Evolutionary conservation across 2,888 invertebrate species (phyloP), one percentile per base, ranked within the genome.

Genomic region (Nemurella pictetii): DNA sequence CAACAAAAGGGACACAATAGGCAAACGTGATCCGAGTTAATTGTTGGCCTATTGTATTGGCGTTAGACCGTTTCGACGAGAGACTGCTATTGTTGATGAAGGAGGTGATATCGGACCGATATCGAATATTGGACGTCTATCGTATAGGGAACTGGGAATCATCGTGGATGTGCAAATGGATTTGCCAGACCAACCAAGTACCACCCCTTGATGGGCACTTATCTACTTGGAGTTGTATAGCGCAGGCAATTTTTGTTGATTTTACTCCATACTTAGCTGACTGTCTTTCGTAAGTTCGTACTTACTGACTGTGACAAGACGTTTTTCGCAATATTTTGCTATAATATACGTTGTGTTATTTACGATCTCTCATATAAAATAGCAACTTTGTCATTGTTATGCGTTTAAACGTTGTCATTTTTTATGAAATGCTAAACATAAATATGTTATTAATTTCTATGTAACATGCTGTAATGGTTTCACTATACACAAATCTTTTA

Each of bases 1-100:
- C 75, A 80, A 80, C 36, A 80, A 80, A 32, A 75, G 28, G 27
- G 80, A 36, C 32, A 35, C 80, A 81, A 81, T 81, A 26, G 80
- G 12, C 26, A 35, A 36, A 30, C 80, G 80, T 35, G 80, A 32
- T 81, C 15, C 29, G 80, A 35, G 80, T 36, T 81, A 81, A 81
- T 81, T 81, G 80, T 36, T 35, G 2, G 1, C 7, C 80, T n/a
- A 36, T 81, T 81, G 80, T 81, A n/a, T 36, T 25, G 7, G 26
- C 27, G 75, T 75, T 15, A 28, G 26, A 75, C 27, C 75, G 25
- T n/a, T 27, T 25, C 28, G 0, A 9, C 26, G 28, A 75, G 75
- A n/a, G 55, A 12, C 55, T 55, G 55, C 55, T 26, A 75, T 75
- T 75, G 75, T 75, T 9, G 75, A 27, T 26, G 4, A 75, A 3